Base-by-base conservation (phyloP, 1,140 invertebrate genomes). In the Plodia interpunctella region DNA sequence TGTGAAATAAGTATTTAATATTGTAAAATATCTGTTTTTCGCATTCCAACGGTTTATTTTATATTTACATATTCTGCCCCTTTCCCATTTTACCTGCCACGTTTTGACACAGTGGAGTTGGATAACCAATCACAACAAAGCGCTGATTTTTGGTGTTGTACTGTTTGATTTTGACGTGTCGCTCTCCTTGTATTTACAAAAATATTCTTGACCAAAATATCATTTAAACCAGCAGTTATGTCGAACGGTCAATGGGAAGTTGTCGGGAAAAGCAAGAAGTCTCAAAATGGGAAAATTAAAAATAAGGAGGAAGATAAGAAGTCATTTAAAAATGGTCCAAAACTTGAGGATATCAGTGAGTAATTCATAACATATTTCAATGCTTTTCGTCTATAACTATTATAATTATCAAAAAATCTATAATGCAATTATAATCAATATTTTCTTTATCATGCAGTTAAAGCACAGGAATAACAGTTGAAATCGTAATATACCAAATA, bases 241-340 rank as follows among this genome's bases (percentile, higher is more conserved):
- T 93, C 92, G 57, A 84, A 74, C 32, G 92, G 92, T 63, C 93
- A 94, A 77, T 96, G 94, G 94, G 94, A 95, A 94, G 91, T 95
- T 70, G 94, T 96, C 61, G 92, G 92, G 44, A 94, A 94, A 75
- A 94, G 89, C 57, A 94, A 94, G 66, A 94, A 94, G 65, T 92
- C 93, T 49, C 93, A 93, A 69, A 91, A 90, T 76, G 87, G 86
- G n/a, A 90, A 90, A 70, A 91, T 93, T 74, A 90, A 93, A 59
- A 90, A 90, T 57, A 90, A 90, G 54, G 92, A 93, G 53, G 91
- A 92, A 55, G 92, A 92, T 59, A 93, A 93, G 78, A 89, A 90
- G 62, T 56, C 78, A 18, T 65, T 61, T 28, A 87, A 87, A 78
- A 89, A 82, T 74, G 80, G 81, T 13, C 72, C 81, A 18, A 89